phyloP scores from a whole-genome alignment of 1,140 invertebrate genomes.

The Wasmannia auropunctata region DNA sequence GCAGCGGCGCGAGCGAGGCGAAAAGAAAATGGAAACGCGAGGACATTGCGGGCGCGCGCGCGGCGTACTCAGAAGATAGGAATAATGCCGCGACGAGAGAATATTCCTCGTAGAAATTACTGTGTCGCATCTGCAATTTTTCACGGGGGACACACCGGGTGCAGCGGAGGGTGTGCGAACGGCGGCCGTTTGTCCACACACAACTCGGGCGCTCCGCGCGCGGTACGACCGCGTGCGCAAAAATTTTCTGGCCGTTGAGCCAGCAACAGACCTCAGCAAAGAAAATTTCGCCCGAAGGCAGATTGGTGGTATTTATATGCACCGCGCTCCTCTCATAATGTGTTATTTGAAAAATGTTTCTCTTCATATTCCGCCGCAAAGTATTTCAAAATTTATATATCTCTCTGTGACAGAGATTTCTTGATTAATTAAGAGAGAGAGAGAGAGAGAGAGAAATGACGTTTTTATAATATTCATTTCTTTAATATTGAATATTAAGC shows the following conservation, averaged over 20 bases:
- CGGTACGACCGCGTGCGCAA: slow-evolving; percentile 16
- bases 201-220: not conserved
- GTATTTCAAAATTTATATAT: not conserved
- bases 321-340: slow-evolving; percentile 9
- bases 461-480: not conserved
- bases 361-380: not conserved
- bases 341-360: slow-evolving; percentile 52
- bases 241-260: slow-evolving; percentile 58
- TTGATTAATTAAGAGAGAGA: not conserved
- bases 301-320: slow-evolving; percentile 52
- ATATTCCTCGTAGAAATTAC: slow-evolving; percentile 61
- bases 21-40: slow-evolving; percentile 43
- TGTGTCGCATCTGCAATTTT: slow-evolving; percentile 55
- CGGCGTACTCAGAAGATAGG: slow-evolving; percentile 50
- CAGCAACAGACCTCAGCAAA: slow-evolving; percentile 25
- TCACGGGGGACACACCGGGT: slow-evolving; percentile 3
- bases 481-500: not conserved
- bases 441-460: not conserved
- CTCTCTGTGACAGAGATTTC: not conserved
- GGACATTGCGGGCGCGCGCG: too few relatives aligned
- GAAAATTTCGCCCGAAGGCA: slow-evolving; percentile 34
- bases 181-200: slow-evolving; percentile 48
- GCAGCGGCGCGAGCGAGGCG: not conserved
- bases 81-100: slow-evolving; percentile 52
- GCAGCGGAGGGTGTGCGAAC: not conserved